phyloP scores from a whole-genome alignment of 2,888 invertebrate species.

The Timema podura region DNA sequence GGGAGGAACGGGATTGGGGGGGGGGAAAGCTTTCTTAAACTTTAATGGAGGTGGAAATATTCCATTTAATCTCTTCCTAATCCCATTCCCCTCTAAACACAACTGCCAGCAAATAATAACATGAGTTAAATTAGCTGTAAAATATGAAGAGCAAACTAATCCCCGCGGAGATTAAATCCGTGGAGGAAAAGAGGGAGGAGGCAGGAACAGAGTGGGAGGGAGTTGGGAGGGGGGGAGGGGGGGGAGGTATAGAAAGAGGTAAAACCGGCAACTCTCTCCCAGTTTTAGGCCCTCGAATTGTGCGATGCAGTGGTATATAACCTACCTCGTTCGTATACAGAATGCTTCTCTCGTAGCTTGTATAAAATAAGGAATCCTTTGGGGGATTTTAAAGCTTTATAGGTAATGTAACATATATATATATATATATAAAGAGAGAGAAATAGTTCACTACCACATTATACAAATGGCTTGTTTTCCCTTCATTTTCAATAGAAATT shows the following conservation, averaged over 20 bases:
- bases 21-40: slow-evolving; percentile 32
- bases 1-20: background rate
- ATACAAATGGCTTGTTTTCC: slow-evolving; percentile 3
- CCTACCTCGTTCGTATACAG: no score
- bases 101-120: slow-evolving; percentile 35
- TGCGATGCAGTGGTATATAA: no score
- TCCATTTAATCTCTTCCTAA: slow-evolving; percentile 34
- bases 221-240: slow-evolving; percentile 12
- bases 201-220: slow-evolving; percentile 13
- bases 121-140: slow-evolving; percentile 35
- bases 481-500: background rate
- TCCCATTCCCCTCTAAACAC: slow-evolving; percentile 33
- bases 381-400: slow-evolving; percentile 12
- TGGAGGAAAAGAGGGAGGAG: slow-evolving; percentile 26
- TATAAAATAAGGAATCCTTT: slow-evolving; percentile 9
- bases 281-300: slow-evolving; percentile 3
- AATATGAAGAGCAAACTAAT: slow-evolving; percentile 33
- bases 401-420: no score
- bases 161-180: slow-evolving; percentile 33
- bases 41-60: slow-evolving; percentile 34
- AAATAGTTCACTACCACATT: background rate
- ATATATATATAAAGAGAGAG: no score
- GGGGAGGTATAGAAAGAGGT: slow-evolving; percentile 22
- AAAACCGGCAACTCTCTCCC: slow-evolving; percentile 20
- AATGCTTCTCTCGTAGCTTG: background rate